Evolutionary conservation across 2,888 invertebrate genomes (phyloP).

Genomic region (Augiades crinisus): DNA sequence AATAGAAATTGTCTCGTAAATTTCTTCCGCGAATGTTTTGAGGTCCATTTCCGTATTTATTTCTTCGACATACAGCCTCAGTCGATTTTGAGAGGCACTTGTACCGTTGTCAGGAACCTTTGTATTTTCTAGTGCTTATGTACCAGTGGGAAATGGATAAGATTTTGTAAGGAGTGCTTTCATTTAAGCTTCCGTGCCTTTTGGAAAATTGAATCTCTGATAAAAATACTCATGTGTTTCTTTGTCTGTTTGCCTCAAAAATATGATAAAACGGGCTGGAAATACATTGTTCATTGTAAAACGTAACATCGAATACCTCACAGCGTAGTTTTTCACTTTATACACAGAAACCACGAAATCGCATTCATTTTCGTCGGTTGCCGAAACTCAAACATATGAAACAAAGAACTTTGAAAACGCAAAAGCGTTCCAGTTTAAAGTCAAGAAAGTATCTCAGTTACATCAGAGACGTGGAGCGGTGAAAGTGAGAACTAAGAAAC

Average conservation of each 20-base stretch:
- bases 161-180: neutral
- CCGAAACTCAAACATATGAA: neutral
- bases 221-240: neutral
- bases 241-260: no score
- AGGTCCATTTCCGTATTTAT: conserved; percentile 2
- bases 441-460: neutral
- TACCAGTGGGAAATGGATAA: neutral
- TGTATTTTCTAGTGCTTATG: neutral
- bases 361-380: neutral
- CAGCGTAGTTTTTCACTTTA: neutral
- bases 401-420: neutral
- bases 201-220: neutral
- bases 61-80: neutral
- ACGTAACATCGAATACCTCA: neutral
- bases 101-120: neutral
- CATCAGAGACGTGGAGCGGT: neutral
- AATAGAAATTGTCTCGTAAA: neutral
- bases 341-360: neutral
- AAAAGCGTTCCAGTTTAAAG: neutral
- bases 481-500: neutral
- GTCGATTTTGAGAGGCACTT: neutral
- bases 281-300: neutral
- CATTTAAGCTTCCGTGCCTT: neutral
- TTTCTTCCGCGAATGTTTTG: neutral
- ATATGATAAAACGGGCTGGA: no score